A percentile compares a stretch with the other conserved stretches of the same genome.
phyloP scores from a whole-genome alignment of 1,140 invertebrate genomes.

The Sminthurides bifidus region DNA sequence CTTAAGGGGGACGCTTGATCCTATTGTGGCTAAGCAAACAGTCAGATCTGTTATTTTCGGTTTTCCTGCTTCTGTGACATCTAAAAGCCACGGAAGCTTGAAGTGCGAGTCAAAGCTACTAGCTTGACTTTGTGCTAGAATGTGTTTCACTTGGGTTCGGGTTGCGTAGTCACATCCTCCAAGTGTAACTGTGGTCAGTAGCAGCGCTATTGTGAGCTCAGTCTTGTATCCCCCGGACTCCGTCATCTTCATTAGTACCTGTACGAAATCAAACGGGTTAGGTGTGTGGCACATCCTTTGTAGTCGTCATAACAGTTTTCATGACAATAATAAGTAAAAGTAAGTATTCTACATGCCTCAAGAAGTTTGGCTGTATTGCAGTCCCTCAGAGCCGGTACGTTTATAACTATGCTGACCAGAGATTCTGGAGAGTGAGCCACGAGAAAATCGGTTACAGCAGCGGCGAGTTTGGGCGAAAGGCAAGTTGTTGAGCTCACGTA shows the following conservation, averaged over 20 bases:
- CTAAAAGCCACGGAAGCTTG: conserved; percentile 8
- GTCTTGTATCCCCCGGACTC: conserved; percentile 1
- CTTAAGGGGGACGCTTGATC: conserved; percentile 9
- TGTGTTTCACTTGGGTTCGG: conserved; percentile 13
- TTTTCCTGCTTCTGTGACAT: not conserved
- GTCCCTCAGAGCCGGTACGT: conserved; percentile 25
- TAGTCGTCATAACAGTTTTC: too few relatives aligned
- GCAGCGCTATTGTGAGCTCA: conserved; percentile 15
- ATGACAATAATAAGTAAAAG: too few relatives aligned
- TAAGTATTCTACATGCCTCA: conserved; percentile 6
- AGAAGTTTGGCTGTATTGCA: conserved; percentile 14
- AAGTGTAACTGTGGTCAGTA: conserved; percentile 21
- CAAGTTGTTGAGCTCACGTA: conserved; percentile 3
- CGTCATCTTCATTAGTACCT: conserved; percentile 22
- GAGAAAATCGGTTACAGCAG: conserved; percentile 24
- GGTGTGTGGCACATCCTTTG: too few relatives aligned
- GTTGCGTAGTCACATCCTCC: conserved; percentile 13
- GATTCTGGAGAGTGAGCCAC: conserved; percentile 7
- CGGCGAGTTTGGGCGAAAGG: conserved; percentile 19
- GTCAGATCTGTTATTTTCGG: conserved; percentile 21
- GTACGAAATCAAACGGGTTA: not conserved
- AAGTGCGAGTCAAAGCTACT: conserved; percentile 7
- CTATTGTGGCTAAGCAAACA: conserved; percentile 17
- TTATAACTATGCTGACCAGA: conserved; percentile 21
- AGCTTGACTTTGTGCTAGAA: conserved; percentile 14